These are phyloP conservation scores for Euglossa dilemma DNA, from an alignment of 1,140 invertebrate species.

Conservation along the genomic window DNA sequence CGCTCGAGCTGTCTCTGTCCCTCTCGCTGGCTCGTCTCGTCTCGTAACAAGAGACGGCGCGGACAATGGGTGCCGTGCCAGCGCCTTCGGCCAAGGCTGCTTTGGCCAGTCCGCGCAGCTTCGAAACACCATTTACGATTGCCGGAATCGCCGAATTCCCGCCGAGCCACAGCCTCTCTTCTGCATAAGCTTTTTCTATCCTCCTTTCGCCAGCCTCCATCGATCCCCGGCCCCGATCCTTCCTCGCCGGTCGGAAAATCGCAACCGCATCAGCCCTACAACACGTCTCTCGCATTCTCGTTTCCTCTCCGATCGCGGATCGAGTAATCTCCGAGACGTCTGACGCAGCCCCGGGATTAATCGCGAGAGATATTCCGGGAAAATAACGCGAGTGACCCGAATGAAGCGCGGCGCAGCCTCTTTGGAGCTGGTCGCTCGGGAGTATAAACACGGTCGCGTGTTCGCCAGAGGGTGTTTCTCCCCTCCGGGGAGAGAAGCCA, in stretches of 20 bases:
- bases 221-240: not conserved
- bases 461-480: not conserved
- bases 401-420: too few relatives aligned
- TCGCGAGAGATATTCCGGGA: too few relatives aligned
- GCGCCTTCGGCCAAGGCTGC: slow-evolving; percentile 79
- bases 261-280: not conserved
- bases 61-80: slow-evolving; percentile 80
- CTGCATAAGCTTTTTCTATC: not conserved
- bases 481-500: not conserved
- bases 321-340: too few relatives aligned
- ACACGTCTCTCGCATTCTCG: too few relatives aligned
- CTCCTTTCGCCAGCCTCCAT: not conserved
- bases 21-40: slow-evolving; percentile 74
- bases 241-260: not conserved
- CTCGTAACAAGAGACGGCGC: slow-evolving; percentile 80
- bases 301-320: too few relatives aligned
- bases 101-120: slow-evolving; percentile 64
- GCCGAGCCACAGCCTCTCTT: not conserved
- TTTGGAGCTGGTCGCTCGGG: too few relatives aligned
- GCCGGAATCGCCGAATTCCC: slow-evolving; percentile 53
- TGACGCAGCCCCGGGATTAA: too few relatives aligned
- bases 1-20: slow-evolving; percentile 14
- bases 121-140: slow-evolving; percentile 63
- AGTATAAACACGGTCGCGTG: not conserved
- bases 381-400: too few relatives aligned